These are phyloP conservation scores for sheep (Ovis aries) DNA, from an alignment of 2,113 vertebrate species.

Conservation along the genomic window ARS-UI_Ramb_v3.0 NC_056060.1:71281001-71281500, in stretches of 20 bases:
- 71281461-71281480: background rate
- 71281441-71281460: background rate
- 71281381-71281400: background rate
- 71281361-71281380: background rate
- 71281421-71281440: background rate
- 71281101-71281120: background rate
- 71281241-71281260: background rate
- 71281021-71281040: background rate
- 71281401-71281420: background rate
- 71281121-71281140: background rate
- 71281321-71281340: background rate
- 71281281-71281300: background rate
- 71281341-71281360: background rate
- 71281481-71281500: background rate
- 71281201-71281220: background rate
- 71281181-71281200: background rate
- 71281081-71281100: background rate
- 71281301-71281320: background rate
- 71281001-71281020: background rate
- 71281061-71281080: background rate
- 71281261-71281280: background rate
- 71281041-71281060: background rate
- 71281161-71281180: background rate
- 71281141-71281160: rapidly evolving
- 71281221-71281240: background rate